Evolutionary conservation across 2,888 invertebrate genomes (phyloP).

Genomic region (Pteria penguin): DNA sequence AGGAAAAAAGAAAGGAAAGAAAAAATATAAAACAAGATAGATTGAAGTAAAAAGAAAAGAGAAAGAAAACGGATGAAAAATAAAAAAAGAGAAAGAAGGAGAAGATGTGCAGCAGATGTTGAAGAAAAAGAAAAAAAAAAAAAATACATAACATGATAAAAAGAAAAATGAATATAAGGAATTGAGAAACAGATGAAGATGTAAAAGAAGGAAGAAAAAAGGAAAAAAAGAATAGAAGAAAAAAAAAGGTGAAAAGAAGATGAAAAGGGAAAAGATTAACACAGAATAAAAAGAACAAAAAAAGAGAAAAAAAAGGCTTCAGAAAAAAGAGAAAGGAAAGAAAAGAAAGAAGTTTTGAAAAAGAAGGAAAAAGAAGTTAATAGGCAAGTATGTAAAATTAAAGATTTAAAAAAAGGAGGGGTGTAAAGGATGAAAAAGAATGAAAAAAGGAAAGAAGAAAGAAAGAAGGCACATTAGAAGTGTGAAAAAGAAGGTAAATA

Average conservation of each 20-base stretch:
- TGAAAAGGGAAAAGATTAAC: background rate
- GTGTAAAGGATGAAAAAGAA: background rate
- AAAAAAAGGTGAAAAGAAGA: background rate
- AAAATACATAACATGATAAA: background rate
- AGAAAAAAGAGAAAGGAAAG: background rate
- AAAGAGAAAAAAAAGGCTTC: background rate
- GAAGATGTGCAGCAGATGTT: background rate
- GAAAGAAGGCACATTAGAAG: background rate
- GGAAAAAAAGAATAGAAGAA: too few relatives aligned
- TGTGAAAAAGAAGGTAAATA: background rate
- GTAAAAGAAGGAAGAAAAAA: background rate
- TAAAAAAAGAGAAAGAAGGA: background rate
- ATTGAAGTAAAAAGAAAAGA: too few relatives aligned
- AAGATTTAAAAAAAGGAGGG: background rate
- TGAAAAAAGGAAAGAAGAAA: background rate
- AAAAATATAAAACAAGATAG: too few relatives aligned
- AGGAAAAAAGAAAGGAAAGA: too few relatives aligned
- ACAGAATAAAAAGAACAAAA: background rate
- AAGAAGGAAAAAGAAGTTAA: background rate
- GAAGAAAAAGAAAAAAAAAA: background rate
- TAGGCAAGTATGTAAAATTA: background rate
- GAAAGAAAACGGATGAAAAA: background rate
- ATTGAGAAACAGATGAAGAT: background rate
- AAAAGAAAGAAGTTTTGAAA: background rate
- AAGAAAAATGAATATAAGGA: background rate